Evolutionary conservation across 2,113 vertebrate genomes (phyloP), one percentile per base, ranked within the genome.

Genomic region (Pachyramphus minor): DNA sequence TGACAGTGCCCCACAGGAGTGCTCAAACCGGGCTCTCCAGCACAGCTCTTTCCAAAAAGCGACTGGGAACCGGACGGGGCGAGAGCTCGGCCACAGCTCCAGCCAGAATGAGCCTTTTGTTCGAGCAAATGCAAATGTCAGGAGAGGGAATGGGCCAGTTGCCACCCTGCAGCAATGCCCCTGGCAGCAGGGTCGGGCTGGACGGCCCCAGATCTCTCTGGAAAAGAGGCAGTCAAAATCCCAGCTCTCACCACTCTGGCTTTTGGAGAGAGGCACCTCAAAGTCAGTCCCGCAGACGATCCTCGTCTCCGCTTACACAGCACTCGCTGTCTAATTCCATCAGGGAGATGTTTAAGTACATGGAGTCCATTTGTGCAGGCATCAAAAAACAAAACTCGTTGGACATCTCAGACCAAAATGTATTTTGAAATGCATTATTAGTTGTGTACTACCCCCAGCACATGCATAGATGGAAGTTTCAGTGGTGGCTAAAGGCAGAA

Each of bases 301-400:
- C 18, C 25, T 42, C 17, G 1, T 69, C 89, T 85, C 74, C 1
- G 0, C 73, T 87, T 44, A 60, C 58, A 22, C 9, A 47, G 17
- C 0, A 0, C 53, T 79, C 0, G 0, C 23, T 63, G 49, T 72
- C 58, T 71, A 19, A 3, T 75, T 75, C 59, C 1, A 1, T 47
- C 22, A 17, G 76, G 41, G 62, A 59, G 83, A 71, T 20, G 14
- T 86, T 63, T 28, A 41, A 60, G 33, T 39, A 27, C 6, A 5
- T 10, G 7, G 35, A 84, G 25, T 23, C 56, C 49, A 33, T 89
- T 91, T 82, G 53, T 62, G 37, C 69, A 62, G 49, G 74, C 78
- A 91, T 39, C 81, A 85, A 82, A 85, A 87, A 50, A 52, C 73
- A 81, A n/a, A 82, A 45, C 44, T 68, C 31, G 12, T 1, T 19